Conservation (phyloP, 2,113 vertebrate species). For the Taurulus bubalis region DNA sequence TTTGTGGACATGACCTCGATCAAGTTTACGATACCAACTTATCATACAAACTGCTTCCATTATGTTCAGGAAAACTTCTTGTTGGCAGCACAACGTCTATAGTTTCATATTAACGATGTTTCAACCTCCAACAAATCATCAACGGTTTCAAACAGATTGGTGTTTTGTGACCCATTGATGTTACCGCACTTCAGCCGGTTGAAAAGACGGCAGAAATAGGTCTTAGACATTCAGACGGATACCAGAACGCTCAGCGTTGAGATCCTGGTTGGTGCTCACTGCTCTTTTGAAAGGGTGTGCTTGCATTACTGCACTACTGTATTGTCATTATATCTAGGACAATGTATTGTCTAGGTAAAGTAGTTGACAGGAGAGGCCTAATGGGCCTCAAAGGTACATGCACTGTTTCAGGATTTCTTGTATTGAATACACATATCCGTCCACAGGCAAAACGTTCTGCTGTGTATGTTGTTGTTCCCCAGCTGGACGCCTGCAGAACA, state of each 20-base stretch:
- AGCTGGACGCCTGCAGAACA: constrained; percentile 87
- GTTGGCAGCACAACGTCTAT: too few species aligned
- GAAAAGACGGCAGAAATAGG: too few species aligned
- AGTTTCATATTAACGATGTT: too few species aligned
- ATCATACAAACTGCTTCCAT: too few species aligned
- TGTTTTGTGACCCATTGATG: too few species aligned
- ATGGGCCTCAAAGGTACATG: constrained; percentile 6
- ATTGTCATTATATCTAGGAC: neutral
- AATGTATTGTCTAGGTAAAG: neutral
- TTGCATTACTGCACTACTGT: neutral
- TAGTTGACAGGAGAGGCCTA: neutral
- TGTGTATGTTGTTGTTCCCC: constrained; percentile 24
- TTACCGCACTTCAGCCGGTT: too few species aligned
- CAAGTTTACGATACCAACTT: neutral
- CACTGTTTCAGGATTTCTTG: neutral
- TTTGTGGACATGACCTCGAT: neutral
- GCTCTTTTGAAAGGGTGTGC: too few species aligned
- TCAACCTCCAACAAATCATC: too few species aligned
- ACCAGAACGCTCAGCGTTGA: neutral
- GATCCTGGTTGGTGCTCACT: neutral
- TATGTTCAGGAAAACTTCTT: too few species aligned
- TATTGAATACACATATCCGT: neutral
- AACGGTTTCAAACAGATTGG: too few species aligned
- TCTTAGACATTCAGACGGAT: too few species aligned
- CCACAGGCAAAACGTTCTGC: neutral